Conservation (phyloP, 2,113 vertebrate genomes). For the Geococcyx californianus region DNA sequence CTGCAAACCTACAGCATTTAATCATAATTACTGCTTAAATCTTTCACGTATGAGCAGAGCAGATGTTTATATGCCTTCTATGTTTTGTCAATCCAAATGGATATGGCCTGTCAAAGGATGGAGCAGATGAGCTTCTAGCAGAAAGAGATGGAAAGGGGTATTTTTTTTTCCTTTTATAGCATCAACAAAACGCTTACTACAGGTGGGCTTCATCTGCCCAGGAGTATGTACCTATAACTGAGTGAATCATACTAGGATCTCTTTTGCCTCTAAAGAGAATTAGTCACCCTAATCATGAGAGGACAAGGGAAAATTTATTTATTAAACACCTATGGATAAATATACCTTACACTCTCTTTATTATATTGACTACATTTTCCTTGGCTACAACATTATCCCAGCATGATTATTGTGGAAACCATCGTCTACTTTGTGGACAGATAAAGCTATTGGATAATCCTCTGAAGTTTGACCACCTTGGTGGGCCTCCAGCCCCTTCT, state of each 20-base stretch:
- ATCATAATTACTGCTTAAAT: neutral
- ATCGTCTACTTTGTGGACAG: neutral
- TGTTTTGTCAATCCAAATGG: neutral
- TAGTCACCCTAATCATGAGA: neutral
- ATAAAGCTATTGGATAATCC: neutral
- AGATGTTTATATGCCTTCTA: neutral
- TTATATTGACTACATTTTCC: neutral
- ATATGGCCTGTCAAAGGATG: neutral
- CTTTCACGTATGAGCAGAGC: neutral
- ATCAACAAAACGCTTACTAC: neutral
- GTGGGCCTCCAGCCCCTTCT: neutral
- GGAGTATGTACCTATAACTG: neutral
- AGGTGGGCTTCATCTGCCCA: neutral
- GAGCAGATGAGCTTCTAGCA: neutral
- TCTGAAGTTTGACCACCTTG: neutral
- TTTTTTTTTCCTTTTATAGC: neutral
- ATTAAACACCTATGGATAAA: neutral
- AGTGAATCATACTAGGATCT: neutral
- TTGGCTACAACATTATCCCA: neutral
- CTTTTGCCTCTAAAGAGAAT: neutral
- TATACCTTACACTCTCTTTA: neutral
- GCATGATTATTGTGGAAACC: neutral
- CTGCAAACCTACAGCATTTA: neutral
- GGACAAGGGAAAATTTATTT: neutral
- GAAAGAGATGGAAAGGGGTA: neutral